Conservation (phyloP, 2,888 invertebrate species). For the Orthosia gothica region DNA sequence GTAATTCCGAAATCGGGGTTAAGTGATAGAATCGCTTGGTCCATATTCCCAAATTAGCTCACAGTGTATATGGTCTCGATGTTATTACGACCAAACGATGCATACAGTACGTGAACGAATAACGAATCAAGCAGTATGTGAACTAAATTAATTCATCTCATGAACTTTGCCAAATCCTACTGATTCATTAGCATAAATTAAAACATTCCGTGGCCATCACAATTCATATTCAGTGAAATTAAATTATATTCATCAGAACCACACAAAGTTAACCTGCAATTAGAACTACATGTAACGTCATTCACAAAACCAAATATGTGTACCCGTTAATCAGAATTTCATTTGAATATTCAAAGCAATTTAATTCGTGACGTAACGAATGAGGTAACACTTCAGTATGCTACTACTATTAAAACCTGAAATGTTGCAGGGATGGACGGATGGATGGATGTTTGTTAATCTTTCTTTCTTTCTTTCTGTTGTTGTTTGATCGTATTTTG, state of each 20-base stretch:
- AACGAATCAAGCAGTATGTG: neutral
- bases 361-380: slow-evolving; percentile 75
- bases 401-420: slow-evolving; percentile 75
- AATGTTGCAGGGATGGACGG: slow-evolving; percentile 18
- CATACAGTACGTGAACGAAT: no score
- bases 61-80: neutral
- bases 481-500: no score
- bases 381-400: slow-evolving; percentile 83
- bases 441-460: no score
- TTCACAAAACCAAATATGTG: slow-evolving; percentile 73
- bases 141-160: slow-evolving; percentile 5
- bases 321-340: slow-evolving; percentile 78
- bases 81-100: neutral
- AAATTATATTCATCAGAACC: slow-evolving; percentile 67
- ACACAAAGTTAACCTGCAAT: slow-evolving; percentile 76
- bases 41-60: neutral
- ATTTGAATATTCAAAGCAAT: slow-evolving; percentile 83
- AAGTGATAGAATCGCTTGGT: no score
- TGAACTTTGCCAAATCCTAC: slow-evolving; percentile 15
- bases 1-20: no score
- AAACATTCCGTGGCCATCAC: slow-evolving; percentile 23
- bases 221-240: slow-evolving; percentile 40
- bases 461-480: no score
- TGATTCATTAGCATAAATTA: slow-evolving; percentile 33
- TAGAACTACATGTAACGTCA: slow-evolving; percentile 70